Conservation (phyloP, 1,140 invertebrate species). For the Tetramorium simillimum region DNA sequence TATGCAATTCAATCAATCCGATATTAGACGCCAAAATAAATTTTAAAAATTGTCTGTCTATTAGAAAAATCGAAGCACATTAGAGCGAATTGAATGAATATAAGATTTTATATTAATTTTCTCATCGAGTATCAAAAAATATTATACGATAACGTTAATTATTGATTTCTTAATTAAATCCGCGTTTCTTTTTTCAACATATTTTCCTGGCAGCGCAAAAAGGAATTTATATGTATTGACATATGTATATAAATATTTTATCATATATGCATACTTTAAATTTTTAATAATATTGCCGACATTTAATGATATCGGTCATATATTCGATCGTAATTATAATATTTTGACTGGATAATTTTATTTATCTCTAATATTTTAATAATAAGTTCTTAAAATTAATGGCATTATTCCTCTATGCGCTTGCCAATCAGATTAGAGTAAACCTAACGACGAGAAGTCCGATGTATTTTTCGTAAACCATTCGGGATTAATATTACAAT, state of each 20-base stretch:
- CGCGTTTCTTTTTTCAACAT: background rate
- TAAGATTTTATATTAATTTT: slow-evolving; percentile 4
- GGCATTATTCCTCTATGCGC: background rate
- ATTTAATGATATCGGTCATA: background rate
- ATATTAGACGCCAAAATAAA: background rate
- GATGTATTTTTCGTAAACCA: background rate
- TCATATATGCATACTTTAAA: background rate
- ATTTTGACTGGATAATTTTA: background rate
- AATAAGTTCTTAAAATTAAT: slow-evolving; percentile 4
- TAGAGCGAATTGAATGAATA: background rate
- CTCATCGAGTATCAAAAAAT: background rate
- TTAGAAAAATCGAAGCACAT: slow-evolving; percentile 19
- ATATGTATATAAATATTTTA: background rate
- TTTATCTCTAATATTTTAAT: background rate
- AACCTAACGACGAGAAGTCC: slow-evolving; percentile 34
- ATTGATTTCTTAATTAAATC: background rate
- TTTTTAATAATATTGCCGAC: background rate
- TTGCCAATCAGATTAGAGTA: background rate
- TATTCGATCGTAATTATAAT: background rate
- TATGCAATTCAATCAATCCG: slow-evolving; percentile 11
- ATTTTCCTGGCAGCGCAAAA: background rate
- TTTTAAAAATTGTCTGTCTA: background rate
- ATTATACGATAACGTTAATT: background rate
- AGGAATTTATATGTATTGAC: background rate
- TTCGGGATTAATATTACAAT: slow-evolving; percentile 13